Percentiles rank a stretch among this genome's conserved stretches.
Conservation (phyloP, 2,888 invertebrate genomes). For the Bellardia bayeri region DNA sequence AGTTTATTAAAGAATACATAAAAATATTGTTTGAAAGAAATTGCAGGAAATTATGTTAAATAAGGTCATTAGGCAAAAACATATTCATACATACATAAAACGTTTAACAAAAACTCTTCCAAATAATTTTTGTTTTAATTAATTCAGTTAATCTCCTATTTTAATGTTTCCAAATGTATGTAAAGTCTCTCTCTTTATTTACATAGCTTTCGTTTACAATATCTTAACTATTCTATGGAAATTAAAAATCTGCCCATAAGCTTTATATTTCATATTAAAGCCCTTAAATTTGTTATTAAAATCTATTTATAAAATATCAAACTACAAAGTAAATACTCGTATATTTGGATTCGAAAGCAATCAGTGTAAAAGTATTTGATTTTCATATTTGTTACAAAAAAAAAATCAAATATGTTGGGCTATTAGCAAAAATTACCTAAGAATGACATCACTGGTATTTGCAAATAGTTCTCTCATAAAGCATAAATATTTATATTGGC, state of each 20-base stretch:
- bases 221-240: too few relatives aligned
- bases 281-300: neutral
- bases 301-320: slow-evolving; percentile 14
- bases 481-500: slow-evolving; percentile 14
- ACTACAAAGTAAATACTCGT: neutral
- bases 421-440: slow-evolving; percentile 5
- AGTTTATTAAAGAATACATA: neutral
- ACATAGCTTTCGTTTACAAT: too few relatives aligned
- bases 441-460: slow-evolving; percentile 33
- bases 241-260: too few relatives aligned
- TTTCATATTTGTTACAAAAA: slow-evolving; percentile 20
- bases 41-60: neutral
- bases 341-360: slow-evolving; percentile 48
- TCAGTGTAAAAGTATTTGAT: slow-evolving; percentile 45
- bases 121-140: too few relatives aligned
- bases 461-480: slow-evolving; percentile 7
- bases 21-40: neutral
- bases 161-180: too few relatives aligned
- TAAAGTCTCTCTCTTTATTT: too few relatives aligned
- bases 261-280: neutral
- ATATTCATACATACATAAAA: too few relatives aligned
- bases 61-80: neutral
- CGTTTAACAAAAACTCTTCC: too few relatives aligned
- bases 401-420: slow-evolving; percentile 12
- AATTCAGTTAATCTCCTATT: too few relatives aligned